Evolutionary conservation across 2,797 vertebrate genomes (phyloP).

Genomic region (Halcyon leucocephala): DNA sequence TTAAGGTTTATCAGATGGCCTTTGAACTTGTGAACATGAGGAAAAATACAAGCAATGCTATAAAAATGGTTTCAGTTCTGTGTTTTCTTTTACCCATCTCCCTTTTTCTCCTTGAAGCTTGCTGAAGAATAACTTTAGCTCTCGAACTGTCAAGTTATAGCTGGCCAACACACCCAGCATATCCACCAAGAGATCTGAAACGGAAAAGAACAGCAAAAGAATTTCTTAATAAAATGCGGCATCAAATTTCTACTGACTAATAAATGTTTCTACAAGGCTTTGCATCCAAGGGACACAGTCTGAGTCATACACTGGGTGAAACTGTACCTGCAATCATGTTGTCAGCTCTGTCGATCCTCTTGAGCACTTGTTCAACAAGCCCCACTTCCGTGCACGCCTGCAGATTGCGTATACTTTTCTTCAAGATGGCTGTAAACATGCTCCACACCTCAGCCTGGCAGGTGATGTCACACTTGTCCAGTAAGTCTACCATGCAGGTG

Average conservation of each 20-base stretch:
- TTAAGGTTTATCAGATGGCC: not conserved
- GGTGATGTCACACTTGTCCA: conserved; percentile 92
- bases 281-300: not conserved
- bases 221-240: not conserved
- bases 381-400: conserved; percentile 92
- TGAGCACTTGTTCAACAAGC: conserved; percentile 91
- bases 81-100: conserved; percentile 88
- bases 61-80: not conserved
- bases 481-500: conserved; percentile 92
- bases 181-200: conserved; percentile 94
- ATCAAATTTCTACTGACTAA: not conserved
- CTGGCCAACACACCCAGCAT: conserved; percentile 96
- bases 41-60: not conserved
- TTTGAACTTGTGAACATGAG: not conserved
- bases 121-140: conserved; percentile 97
- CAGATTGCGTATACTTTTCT: conserved; percentile 96
- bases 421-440: conserved; percentile 96
- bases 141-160: conserved; percentile 97
- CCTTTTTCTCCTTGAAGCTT: conserved; percentile 95
- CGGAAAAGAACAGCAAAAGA: conserved; percentile 5
- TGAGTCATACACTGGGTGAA: not conserved
- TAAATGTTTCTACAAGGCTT: not conserved
- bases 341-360: conserved; percentile 87
- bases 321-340: conserved; percentile 94
- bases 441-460: conserved; percentile 99